A percentile compares a stretch with the other conserved stretches of the same genome.
Evolutionary conservation across 2,113 vertebrate species (phyloP).

Genomic region (Channa argus): DNA sequence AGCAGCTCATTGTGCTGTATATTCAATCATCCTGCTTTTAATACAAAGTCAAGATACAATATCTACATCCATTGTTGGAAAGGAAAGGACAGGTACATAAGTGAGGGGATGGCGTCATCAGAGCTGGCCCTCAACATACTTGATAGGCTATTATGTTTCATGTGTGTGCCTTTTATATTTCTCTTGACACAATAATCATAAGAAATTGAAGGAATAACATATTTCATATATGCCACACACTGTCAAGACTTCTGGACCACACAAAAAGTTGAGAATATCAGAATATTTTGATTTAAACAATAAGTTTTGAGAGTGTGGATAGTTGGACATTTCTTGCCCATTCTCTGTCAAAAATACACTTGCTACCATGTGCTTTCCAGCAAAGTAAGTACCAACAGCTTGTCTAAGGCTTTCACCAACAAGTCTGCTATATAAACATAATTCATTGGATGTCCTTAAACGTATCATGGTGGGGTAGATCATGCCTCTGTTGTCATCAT

Average conservation of each 20-base stretch:
- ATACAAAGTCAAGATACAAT: conserved; percentile 96
- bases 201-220: conserved; percentile 80
- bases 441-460: conserved; percentile 52
- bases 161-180: conserved; percentile 70
- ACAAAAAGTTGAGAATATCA: conserved; percentile 73
- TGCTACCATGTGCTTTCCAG: conserved; percentile 77
- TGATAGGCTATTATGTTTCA: conserved; percentile 53
- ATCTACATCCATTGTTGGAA: conserved; percentile 93
- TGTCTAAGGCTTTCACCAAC: conserved; percentile 36
- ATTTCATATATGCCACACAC: conserved; percentile 80
- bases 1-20: conserved; percentile 66
- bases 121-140: conserved; percentile 74
- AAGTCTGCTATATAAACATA: conserved; percentile 62
- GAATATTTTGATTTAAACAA: conserved; percentile 73
- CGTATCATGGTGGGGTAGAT: conserved; percentile 30
- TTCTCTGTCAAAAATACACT: conserved; percentile 79
- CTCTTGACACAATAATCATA: conserved; percentile 77
- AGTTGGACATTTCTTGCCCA: conserved; percentile 48
- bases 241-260: conserved; percentile 78
- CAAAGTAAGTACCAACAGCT: conserved; percentile 69
- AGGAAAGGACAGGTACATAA: conserved; percentile 80
- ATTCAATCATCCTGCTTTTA: conserved; percentile 93
- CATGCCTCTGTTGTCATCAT: conserved; percentile 40
- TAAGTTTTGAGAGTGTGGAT: conserved; percentile 54
- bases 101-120: conserved; percentile 71